Conservation (phyloP, 2,797 vertebrate species). For the Cyclopterus lumpus region DNA sequence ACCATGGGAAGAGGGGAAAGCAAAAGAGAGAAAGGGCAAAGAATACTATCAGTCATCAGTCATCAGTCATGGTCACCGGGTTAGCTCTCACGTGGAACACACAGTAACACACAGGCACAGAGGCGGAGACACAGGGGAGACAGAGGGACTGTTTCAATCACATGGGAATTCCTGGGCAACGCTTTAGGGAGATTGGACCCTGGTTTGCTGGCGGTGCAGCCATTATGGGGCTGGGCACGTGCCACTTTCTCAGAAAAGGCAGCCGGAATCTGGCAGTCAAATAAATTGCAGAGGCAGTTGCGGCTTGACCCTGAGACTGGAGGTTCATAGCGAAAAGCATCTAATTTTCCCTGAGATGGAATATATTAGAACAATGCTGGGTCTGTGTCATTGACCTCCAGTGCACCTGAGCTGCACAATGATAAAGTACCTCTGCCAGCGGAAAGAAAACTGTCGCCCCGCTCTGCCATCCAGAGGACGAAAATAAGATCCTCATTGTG, state of each 20-base stretch:
- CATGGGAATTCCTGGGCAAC: slow-evolving; percentile 67
- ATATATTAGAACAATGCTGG: slow-evolving; percentile 75
- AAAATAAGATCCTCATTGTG: slow-evolving; percentile 67
- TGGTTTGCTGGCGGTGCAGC: slow-evolving; percentile 41
- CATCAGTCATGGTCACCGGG: slow-evolving; percentile 54
- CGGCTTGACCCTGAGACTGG: slow-evolving; percentile 63
- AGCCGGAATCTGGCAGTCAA: slow-evolving; percentile 65
- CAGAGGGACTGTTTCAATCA: slow-evolving; percentile 49
- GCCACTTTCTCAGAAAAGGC: slow-evolving; percentile 41
- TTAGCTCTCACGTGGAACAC: slow-evolving; percentile 40
- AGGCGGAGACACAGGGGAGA: slow-evolving; percentile 27
- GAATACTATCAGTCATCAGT: slow-evolving; percentile 29
- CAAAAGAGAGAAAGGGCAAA: slow-evolving; percentile 45
- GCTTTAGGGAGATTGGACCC: slow-evolving; percentile 70
- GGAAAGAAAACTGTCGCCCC: slow-evolving; percentile 40
- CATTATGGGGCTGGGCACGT: slow-evolving; percentile 54
- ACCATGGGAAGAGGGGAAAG: slow-evolving; percentile 42
- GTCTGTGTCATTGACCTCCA: slow-evolving; percentile 74
- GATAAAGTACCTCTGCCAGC: slow-evolving; percentile 71
- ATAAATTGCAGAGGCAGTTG: slow-evolving; percentile 70
- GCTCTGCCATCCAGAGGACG: slow-evolving; percentile 42
- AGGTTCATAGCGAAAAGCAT: slow-evolving; percentile 69
- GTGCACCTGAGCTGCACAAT: slow-evolving; percentile 70
- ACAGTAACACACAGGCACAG: slow-evolving; percentile 36
- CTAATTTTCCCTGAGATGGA: slow-evolving; percentile 76